Evolutionary conservation across 2,888 invertebrate genomes (phyloP).

Genomic region (Buathra laborator): DNA sequence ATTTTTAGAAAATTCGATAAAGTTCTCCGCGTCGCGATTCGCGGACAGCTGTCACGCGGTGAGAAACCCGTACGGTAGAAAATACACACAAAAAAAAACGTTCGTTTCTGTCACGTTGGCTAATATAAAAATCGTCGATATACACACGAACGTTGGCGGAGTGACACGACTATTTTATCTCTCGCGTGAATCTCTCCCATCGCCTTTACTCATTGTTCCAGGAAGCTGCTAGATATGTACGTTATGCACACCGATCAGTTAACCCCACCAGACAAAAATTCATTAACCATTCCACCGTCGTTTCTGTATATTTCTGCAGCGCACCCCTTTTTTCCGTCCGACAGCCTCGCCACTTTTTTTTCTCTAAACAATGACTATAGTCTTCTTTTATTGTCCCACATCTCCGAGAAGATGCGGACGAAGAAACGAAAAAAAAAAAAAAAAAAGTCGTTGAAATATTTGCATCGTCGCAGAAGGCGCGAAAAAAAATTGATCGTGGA

Average conservation of each 20-base stretch:
- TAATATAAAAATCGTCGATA: conserved; percentile 38
- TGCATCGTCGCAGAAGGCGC: conserved; percentile 54
- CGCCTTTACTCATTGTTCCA: conserved; percentile 44
- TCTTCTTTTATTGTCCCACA: conserved; percentile 62
- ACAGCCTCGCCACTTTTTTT: conserved; percentile 21
- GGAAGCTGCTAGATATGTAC: conserved; percentile 34
- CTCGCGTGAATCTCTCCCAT: background rate
- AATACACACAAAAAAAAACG: background rate
- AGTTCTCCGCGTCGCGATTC: background rate
- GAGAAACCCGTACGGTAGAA: background rate
- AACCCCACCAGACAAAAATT: conserved; percentile 73
- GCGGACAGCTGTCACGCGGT: conserved; percentile 34
- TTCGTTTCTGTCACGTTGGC: conserved; percentile 6
- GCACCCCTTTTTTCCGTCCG: conserved; percentile 51
- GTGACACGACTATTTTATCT: conserved; percentile 51
- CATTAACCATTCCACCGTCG: conserved; percentile 74
- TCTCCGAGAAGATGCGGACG: conserved; percentile 74
- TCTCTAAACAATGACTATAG: conserved; percentile 69
- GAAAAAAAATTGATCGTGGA: conserved; percentile 70
- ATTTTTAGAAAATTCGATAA: conserved; percentile 49
- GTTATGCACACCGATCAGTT: conserved; percentile 40
- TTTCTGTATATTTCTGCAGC: conserved; percentile 23
- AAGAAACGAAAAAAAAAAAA: conserved; percentile 57
- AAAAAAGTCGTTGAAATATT: conserved; percentile 39
- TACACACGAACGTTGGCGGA: conserved; percentile 8